Base-by-base conservation (phyloP, 30 jellyfish, hydroid and myxozoan species). In the Pelagia noctiluca region DNA sequence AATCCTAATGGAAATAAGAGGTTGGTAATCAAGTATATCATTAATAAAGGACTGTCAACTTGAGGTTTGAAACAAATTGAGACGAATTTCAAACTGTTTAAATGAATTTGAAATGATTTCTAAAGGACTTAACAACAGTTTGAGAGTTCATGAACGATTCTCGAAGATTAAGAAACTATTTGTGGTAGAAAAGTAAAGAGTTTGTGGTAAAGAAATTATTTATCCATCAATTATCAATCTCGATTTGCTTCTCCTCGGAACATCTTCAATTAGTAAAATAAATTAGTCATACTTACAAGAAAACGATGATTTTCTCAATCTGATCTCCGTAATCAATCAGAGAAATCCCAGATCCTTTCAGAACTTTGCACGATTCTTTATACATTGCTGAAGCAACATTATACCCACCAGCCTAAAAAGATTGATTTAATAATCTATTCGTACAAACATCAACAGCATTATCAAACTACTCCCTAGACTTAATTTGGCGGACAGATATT, bases 371-470 rank as follows among this genome's bases (percentile, higher is more conserved):
- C 0, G 95, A 54, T 49, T 91, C 98, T 72, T 86, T 91, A 54
- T 91, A 91, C 85, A 91, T 46, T 2, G 98, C 98, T 18, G 98
- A 80, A 3, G 98, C 98, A 24, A 91, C 98, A 21, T 96, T 71
- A 68, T 92, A 92, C 10, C 98, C 98, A 25, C 98, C 98, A 34
- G 98, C 98, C 91, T 87, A 37, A 63, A 29, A 12, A 31, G 73
- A 31, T n/a, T 8, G 28, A 8, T 12, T 34, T 16, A 8, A 23
- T 8, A 61, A 61, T 8, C 12, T 16, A 13, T 61, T 11, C 62
- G n/a, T 48, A n/a, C 62, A 11, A 48, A 48, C n/a, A n/a, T 11
- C 62, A 11, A 48, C 62, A 48, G 62, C 62, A 48, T n/a, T n/a
- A n/a, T n/a, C n/a, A n/a, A n/a, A n/a, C n/a, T n/a, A n/a, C n/a